Evolutionary conservation across 2,113 vertebrate species (phyloP), one percentile per base, ranked within the genome.

Genomic region (Syngnathus scovelli): DNA sequence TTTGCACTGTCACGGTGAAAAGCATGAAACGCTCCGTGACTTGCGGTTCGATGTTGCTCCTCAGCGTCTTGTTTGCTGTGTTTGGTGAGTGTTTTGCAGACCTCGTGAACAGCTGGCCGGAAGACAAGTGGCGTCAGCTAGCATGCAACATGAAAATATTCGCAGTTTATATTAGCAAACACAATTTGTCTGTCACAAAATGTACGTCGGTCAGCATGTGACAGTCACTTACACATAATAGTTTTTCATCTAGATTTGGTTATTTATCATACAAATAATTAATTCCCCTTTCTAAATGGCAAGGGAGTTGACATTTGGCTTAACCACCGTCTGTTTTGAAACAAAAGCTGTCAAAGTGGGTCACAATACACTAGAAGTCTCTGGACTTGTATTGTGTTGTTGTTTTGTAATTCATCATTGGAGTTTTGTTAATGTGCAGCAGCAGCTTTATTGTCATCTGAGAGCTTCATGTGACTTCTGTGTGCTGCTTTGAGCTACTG

Each of bases 41-140:
- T 1, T 11, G 63, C 11, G 15, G 51, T 1, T 51, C 71, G 36
- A 62, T 85, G 10, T 11, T 72, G 15, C 12, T 74, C 64, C 5
- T 85, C 62, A 70, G 27, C 68, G 67, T 88, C 27, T 33, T 77
- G 60, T 66, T 75, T 2, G 64, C 77, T 5, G 23, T 82, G 49
- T 51, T 86, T 10, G 91, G 91, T 92, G 72, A 90, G 89, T 86
- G 9, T 72, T 59, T 59, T 66, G 46, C 41, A 4, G 12, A n/a
- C 39, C 15, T 16, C 12, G 13, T 27, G 39, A 23, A 27, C 61
- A 43, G 13, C 61, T 23, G n/a, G 12, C 27, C 12, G 8, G 9
- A 61, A 16, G 23, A 13, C 23, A 33, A 56, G 11, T 39, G 27
- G 9, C 10, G 16, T 10, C 59, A 23, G 41, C 41, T 62, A 62